Conservation (phyloP, 2,113 vertebrate species). For the Numida meleagris region DNA sequence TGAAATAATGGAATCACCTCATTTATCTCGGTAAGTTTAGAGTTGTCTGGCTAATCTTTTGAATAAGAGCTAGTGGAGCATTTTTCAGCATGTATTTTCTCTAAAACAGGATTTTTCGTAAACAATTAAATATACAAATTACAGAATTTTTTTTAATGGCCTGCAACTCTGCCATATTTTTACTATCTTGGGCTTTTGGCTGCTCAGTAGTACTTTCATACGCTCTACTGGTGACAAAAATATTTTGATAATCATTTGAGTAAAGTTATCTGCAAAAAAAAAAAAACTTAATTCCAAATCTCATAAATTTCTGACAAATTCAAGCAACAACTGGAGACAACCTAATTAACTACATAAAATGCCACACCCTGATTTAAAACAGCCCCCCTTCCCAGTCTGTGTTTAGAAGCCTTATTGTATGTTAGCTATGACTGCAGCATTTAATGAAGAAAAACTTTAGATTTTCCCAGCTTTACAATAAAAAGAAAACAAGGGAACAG, state of each 20-base stretch:
- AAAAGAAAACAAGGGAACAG: not conserved
- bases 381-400: not conserved
- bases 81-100: not conserved
- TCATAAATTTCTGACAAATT: not conserved
- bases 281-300: not conserved
- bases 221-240: not conserved
- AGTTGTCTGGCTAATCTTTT: not conserved
- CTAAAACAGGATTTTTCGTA: not conserved
- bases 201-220: not conserved
- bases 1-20: not conserved
- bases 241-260: not conserved
- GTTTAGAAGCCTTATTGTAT: not conserved
- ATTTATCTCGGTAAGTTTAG: not conserved
- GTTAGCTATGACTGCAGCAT: rapidly evolving
- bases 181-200: not conserved
- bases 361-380: not conserved
- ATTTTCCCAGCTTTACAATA: not conserved
- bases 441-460: not conserved
- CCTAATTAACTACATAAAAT: not conserved
- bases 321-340: not conserved
- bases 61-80: not conserved
- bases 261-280: not conserved
- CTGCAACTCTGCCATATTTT: rapidly evolving
- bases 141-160: not conserved
- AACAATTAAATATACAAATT: not conserved